Conservation (phyloP, 2,888 invertebrate genomes). For the Catocala fraxini region DNA sequence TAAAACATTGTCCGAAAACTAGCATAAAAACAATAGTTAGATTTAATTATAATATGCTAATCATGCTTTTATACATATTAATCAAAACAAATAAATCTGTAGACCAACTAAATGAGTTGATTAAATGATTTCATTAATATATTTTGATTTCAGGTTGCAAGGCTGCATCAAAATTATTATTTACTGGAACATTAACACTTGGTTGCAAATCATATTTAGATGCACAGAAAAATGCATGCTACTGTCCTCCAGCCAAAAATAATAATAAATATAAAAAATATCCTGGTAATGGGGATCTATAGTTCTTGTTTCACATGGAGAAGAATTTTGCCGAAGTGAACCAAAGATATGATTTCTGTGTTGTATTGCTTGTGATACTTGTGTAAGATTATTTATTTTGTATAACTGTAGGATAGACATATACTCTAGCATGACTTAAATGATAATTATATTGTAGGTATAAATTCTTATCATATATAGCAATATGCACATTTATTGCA, state of each 20-base stretch:
- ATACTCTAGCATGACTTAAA: neutral
- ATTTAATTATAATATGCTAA: too few relatives aligned
- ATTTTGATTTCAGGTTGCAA: conserved; percentile 91
- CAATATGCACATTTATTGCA: too few relatives aligned
- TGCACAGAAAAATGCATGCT: conserved; percentile 94
- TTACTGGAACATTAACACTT: conserved; percentile 94
- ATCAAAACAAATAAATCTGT: too few relatives aligned
- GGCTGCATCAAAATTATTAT: conserved; percentile 94
- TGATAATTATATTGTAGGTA: neutral
- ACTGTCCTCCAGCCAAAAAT: conserved; percentile 88
- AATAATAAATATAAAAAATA: conserved; percentile 82
- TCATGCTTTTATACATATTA: too few relatives aligned
- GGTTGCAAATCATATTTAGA: conserved; percentile 96
- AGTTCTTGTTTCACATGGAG: conserved; percentile 20
- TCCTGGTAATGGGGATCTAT: conserved; percentile 78
- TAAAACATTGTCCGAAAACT: too few relatives aligned
- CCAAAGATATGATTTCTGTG: conserved; percentile 17
- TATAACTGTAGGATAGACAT: neutral
- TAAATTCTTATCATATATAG: too few relatives aligned
- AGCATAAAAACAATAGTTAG: too few relatives aligned
- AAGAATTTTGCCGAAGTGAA: conserved; percentile 10
- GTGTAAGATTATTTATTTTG: conserved; percentile 30
- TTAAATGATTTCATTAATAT: too few relatives aligned
- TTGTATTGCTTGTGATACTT: conserved; percentile 26
- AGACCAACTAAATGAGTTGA: too few relatives aligned